Conservation (phyloP, 2,888 invertebrate genomes). For the Sinhomidia bicolor region DNA sequence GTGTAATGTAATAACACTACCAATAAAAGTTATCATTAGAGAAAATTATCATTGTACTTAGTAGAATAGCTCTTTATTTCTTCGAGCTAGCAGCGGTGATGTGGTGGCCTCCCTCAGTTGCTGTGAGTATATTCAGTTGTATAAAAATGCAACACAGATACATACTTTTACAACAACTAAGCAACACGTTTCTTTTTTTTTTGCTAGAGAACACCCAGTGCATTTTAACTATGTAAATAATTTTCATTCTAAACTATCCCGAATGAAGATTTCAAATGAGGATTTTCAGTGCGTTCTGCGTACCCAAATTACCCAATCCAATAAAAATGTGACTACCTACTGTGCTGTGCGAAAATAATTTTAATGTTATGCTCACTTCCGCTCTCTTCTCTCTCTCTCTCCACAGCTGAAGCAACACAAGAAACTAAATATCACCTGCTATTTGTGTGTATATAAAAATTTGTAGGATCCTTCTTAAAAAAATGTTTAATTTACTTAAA, state of each 20-base stretch:
- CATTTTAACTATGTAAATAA: not conserved
- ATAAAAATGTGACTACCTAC: no score
- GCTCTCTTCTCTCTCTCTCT: no score
- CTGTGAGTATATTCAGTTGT: not conserved
- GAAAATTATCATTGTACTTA: not conserved
- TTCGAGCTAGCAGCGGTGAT: not conserved
- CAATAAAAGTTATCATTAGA: constrained; percentile 33
- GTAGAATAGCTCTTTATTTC: no score
- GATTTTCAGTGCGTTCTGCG: not conserved
- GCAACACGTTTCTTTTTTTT: no score
- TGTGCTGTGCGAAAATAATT: constrained; percentile 55
- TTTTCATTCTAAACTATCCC: not conserved
- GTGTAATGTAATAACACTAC: not conserved
- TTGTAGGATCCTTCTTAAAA: not conserved
- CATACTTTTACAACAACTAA: not conserved
- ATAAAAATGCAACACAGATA: not conserved
- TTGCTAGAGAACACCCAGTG: not conserved
- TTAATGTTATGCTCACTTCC: constrained; percentile 53
- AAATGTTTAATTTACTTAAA: constrained; percentile 3
- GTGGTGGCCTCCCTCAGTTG: not conserved
- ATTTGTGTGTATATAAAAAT: not conserved
- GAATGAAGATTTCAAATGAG: not conserved
- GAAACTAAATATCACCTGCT: not conserved
- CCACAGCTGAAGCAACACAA: not conserved
- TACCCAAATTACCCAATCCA: no score